phyloP scores from a whole-genome alignment of 1,140 invertebrate species.

The Chymomyza costata region DNA sequence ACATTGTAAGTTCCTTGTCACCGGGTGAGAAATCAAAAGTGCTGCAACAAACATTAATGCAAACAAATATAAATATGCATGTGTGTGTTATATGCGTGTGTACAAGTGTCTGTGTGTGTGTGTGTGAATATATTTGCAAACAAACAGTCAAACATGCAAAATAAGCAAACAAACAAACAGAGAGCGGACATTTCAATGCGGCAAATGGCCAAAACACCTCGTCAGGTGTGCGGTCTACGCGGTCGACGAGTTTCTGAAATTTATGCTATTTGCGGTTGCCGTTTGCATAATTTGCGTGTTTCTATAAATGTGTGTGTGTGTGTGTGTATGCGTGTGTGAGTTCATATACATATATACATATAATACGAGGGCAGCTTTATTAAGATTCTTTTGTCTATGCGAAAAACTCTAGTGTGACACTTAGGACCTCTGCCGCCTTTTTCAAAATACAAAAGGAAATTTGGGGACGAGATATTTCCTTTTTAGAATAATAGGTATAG shows the following conservation, averaged over 20 bases:
- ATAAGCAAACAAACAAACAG: conserved; percentile 16
- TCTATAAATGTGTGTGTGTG: conserved; percentile 46
- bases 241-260: conserved; percentile 63
- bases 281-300: conserved; percentile 72
- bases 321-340: conserved; percentile 2
- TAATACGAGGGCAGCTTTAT: too few relatives aligned
- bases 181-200: conserved; percentile 58
- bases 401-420: too few relatives aligned
- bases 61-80: conserved; percentile 9
- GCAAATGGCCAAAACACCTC: conserved; percentile 50
- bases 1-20: conserved; percentile 10
- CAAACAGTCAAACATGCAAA: too few relatives aligned
- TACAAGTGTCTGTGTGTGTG: not conserved
- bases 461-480: too few relatives aligned
- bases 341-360: too few relatives aligned
- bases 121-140: conserved; percentile 4
- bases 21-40: conserved; percentile 59
- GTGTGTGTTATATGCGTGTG: conserved; percentile 1
- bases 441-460: too few relatives aligned
- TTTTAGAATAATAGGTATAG: too few relatives aligned
- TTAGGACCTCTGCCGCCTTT: too few relatives aligned
- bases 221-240: conserved; percentile 56
- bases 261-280: conserved; percentile 71
- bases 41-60: conserved; percentile 39
- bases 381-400: too few relatives aligned